Evolutionary conservation across 2,797 vertebrate species (phyloP).

Genomic region (Sebastolobus altivelis): DNA sequence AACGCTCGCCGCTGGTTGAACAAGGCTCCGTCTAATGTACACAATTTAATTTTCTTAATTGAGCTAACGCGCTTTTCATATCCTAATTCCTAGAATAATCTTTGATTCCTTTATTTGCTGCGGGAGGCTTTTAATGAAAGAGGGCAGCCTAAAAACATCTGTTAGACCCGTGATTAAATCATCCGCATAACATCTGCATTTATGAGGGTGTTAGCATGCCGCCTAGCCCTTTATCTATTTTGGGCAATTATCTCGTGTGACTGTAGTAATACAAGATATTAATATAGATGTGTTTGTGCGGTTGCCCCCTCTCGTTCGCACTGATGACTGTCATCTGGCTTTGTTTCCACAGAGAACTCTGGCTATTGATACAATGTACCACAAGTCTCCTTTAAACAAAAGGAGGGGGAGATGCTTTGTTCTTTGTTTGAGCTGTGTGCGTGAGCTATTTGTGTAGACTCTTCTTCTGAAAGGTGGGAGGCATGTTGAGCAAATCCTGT

Average conservation of each 20-base stretch:
- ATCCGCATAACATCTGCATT: constrained; percentile 90
- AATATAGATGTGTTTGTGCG: constrained; percentile 76
- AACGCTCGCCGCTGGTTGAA: constrained; percentile 89
- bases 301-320: constrained; percentile 49
- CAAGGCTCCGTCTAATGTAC: constrained; percentile 91
- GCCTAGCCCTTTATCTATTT: constrained; percentile 77
- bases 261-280: constrained; percentile 74
- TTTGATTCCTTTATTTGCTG: constrained; percentile 89
- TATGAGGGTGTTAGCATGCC: constrained; percentile 83
- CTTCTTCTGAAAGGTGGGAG: constrained; percentile 60
- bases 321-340: constrained; percentile 65
- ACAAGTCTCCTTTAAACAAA: constrained; percentile 71
- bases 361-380: constrained; percentile 64
- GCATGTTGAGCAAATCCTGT: constrained; percentile 62
- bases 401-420: constrained; percentile 58
- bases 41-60: constrained; percentile 99
- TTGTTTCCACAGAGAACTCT: constrained; percentile 66
- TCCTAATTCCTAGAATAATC: constrained; percentile 95
- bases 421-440: constrained; percentile 63
- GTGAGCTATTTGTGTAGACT: constrained; percentile 66
- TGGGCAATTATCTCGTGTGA: constrained; percentile 78
- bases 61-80: constrained; percentile 95
- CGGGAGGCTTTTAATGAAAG: constrained; percentile 91
- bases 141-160: constrained; percentile 87
- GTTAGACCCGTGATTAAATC: constrained; percentile 88